phyloP scores from a whole-genome alignment of 2,113 vertebrate genomes.

The Saimiri boliviensis region DNA sequence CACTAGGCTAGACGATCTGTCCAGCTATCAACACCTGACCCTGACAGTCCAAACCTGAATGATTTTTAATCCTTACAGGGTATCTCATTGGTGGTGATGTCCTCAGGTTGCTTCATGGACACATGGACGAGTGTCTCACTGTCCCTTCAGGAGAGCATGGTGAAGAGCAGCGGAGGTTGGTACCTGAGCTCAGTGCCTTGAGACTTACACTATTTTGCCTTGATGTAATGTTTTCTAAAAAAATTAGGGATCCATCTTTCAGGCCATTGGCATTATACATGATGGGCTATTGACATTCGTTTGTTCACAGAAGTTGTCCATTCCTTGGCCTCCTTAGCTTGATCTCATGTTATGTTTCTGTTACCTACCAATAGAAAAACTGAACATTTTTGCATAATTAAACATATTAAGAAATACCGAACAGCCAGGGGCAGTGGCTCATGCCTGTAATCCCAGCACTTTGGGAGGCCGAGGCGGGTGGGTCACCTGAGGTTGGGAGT shows the following conservation, averaged over 20 bases:
- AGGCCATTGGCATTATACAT: not conserved
- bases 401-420: not conserved
- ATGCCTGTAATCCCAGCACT: too few species aligned
- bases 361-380: not conserved
- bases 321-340: not conserved
- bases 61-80: slow-evolving; percentile 82
- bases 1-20: not conserved
- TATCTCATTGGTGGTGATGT: slow-evolving; percentile 97
- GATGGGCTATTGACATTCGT: not conserved
- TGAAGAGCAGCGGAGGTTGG: slow-evolving; percentile 95
- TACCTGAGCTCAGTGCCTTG: fast-evolving
- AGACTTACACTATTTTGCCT: not conserved
- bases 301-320: not conserved
- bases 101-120: slow-evolving; percentile 94
- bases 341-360: not conserved
- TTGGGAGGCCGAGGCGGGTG: too few species aligned
- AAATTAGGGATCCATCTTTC: not conserved
- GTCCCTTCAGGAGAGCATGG: slow-evolving; percentile 95
- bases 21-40: fast-evolving
- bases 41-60: not conserved
- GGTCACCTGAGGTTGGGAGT: too few species aligned
- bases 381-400: not conserved
- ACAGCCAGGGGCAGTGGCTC: too few species aligned
- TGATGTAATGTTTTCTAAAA: not conserved
- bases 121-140: slow-evolving; percentile 98